phyloP scores from a whole-genome alignment of 2,888 invertebrate species.

The Crepidodera aurea region DNA sequence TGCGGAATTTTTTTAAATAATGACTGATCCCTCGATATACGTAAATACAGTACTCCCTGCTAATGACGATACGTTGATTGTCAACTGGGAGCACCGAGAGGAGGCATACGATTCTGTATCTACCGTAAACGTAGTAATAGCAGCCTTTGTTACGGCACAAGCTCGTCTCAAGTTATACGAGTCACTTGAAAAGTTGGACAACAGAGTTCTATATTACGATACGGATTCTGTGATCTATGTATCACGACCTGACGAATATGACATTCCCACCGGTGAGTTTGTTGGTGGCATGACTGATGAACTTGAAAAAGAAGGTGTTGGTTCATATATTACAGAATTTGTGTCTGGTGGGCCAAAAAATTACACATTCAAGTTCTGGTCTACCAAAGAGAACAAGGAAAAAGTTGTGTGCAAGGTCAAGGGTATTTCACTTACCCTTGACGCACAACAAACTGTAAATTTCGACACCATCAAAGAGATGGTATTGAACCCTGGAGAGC shows the following conservation, averaged over 20 bases:
- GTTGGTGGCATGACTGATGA: no score
- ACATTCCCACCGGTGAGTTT: slow-evolving; percentile 50
- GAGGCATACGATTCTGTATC: slow-evolving; percentile 33
- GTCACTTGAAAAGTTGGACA: slow-evolving; percentile 39
- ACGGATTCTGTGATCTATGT: slow-evolving; percentile 55
- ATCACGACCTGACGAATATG: slow-evolving; percentile 35
- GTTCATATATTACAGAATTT: slow-evolving; percentile 53
- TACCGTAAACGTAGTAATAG: slow-evolving; percentile 48
- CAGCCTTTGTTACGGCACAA: no score
- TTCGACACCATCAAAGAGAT: no score
- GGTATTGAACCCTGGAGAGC: no score
- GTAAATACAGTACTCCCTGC: slow-evolving; percentile 23
- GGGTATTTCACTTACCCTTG: not conserved
- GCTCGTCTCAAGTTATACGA: slow-evolving; percentile 23
- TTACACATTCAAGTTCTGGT: slow-evolving; percentile 49
- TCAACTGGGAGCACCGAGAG: slow-evolving; percentile 39
- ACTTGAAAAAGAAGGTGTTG: no score
- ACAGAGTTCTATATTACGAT: slow-evolving; percentile 53
- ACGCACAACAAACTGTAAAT: not conserved
- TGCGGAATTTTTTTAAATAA: slow-evolving; percentile 17
- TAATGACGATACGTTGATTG: slow-evolving; percentile 37
- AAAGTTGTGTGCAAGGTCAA: not conserved
- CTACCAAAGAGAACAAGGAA: not conserved
- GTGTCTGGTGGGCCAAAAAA: slow-evolving; percentile 56
- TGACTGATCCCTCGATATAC: slow-evolving; percentile 9